Conservation (phyloP, 1,140 invertebrate species). For the Papilio polytes region DNA sequence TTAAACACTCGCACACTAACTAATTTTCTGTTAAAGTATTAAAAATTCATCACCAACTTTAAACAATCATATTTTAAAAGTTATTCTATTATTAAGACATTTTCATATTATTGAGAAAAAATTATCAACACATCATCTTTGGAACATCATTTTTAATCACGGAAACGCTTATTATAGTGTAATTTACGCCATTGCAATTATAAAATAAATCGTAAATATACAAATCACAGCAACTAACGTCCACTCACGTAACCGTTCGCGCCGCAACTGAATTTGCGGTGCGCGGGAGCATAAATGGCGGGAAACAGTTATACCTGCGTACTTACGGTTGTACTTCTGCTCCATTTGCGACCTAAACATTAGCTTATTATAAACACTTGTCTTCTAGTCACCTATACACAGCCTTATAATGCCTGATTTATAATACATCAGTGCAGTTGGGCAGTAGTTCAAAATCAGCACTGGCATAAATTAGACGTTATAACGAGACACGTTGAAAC, state of each 20-base stretch:
- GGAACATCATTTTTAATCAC: not conserved
- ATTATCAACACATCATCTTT: not conserved
- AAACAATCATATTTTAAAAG: not conserved
- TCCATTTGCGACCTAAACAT: not conserved
- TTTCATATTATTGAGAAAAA: not conserved
- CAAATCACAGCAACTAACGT: not conserved
- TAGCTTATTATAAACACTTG: too few species aligned
- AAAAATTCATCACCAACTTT: not conserved
- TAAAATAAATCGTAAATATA: not conserved
- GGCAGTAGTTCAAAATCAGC: too few species aligned
- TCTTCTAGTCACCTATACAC: not conserved
- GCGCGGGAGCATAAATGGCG: conserved; percentile 27
- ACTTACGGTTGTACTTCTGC: conserved; percentile 7
- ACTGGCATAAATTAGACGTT: too few species aligned
- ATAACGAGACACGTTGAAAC: too few species aligned
- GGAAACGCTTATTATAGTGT: not conserved
- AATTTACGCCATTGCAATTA: not conserved
- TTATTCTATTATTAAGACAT: not conserved
- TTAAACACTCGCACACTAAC: not conserved
- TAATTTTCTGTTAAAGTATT: not conserved
- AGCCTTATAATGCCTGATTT: not conserved
- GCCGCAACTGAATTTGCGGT: conserved; percentile 31
- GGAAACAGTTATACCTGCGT: conserved; percentile 1
- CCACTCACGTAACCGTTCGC: not conserved
- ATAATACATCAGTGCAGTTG: too few species aligned